Base-by-base conservation (phyloP, 2,113 vertebrate species). In the Otis tarda region DNA sequence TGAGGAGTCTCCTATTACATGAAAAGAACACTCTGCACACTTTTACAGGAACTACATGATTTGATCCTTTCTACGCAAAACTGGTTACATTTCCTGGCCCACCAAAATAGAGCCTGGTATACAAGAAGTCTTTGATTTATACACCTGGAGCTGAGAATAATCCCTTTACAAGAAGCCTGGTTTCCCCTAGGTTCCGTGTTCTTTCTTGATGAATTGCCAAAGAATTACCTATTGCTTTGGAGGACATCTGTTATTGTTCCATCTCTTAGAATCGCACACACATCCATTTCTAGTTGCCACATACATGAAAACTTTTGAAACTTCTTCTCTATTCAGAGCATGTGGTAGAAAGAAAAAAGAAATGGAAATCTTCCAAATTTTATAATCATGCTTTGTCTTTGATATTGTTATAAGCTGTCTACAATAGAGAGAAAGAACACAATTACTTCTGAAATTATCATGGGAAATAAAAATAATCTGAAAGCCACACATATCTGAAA, bases 81-180 rank as follows among this genome's bases (percentile, higher is more conserved):
- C 73, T 69, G 35, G 80, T 89, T 93, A 82, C 31, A 81, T 76
- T 91, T 89, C 73, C 94, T 73, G 69, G 86, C 76, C 69, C 83
- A 92, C 82, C 68, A 76, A 93, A 95, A 95, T 9, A 93, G 49
- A 87, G 22, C 10, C 89, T 61, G 35, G 35, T 68, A 81, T 56
- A 78, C 49, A 84, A 5, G 0, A 52, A 84, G 87, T 75, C 92
- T 96, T 95, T 93, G 88, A 96, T 92, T 85, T 60, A 84, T 57
- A 84, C 89, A 95, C 87, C 90, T 94, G 94, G 83, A 90, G 77
- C 35, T 89, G 60, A 84, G 80, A 93, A 45, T 41, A 33, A 14
- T 95, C 69, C 57, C 74, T 96, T 95, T 93, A 96, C 80, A 94
- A 96, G 92, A 82, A 94, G 95, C 77, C 90, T 95, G 90, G 56